Conservation (phyloP, 2,888 invertebrate species). For the Cryptus armator region DNA sequence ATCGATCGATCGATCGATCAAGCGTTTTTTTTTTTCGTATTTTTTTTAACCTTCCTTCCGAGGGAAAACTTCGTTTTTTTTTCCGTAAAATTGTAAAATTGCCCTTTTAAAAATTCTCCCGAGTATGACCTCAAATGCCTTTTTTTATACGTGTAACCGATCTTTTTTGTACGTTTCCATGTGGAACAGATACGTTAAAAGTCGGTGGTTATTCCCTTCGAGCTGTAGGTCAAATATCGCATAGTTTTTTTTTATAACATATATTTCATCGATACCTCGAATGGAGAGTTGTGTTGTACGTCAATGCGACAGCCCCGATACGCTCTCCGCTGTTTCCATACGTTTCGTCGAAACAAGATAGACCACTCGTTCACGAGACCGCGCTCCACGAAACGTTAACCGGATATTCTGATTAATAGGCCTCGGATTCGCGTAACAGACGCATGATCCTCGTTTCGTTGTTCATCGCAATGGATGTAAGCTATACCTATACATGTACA, state of each 20-base stretch:
- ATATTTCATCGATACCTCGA: background rate
- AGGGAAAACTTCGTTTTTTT: background rate
- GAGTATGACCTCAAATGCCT: background rate
- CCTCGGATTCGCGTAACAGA: conserved; percentile 41
- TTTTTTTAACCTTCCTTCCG: too few species aligned
- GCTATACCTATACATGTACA: background rate
- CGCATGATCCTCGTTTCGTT: conserved; percentile 14
- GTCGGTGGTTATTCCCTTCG: background rate
- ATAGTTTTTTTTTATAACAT: background rate
- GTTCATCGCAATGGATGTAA: conserved; percentile 11
- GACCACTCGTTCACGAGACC: conserved; percentile 23
- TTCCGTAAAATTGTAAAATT: too few species aligned
- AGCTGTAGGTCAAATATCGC: background rate
- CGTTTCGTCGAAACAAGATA: conserved; percentile 28
- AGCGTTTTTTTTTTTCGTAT: too few species aligned
- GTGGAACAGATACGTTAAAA: background rate
- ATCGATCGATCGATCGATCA: too few species aligned
- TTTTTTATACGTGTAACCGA: background rate
- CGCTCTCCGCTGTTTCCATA: conserved; percentile 12
- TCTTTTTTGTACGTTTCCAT: background rate
- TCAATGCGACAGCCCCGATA: conserved; percentile 19
- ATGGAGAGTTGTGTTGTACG: background rate
- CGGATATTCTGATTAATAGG: conserved; percentile 65
- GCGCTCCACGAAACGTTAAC: conserved; percentile 56
- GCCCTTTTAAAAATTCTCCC: background rate